Base-by-base conservation (phyloP, 2,797 vertebrate genomes). In the Anabacerthia variegaticeps region DNA sequence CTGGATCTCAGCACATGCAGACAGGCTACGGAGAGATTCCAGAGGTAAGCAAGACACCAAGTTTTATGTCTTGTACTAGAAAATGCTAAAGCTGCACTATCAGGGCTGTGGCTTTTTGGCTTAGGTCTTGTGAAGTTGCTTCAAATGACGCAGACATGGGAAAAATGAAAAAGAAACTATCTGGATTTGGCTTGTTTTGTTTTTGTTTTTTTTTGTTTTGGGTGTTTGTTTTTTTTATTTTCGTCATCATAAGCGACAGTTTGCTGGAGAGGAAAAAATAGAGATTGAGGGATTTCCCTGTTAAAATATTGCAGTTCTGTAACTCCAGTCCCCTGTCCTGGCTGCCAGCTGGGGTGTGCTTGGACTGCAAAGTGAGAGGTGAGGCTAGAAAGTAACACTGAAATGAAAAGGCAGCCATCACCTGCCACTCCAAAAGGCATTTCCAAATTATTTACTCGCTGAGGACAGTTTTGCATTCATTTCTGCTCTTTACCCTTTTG, bases 81-180 rank as follows among this genome's bases (percentile, higher is more conserved):
- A 63, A 48, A 7, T 8, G 37, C n/a, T 66, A 44, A 32, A 77
- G 41, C 5, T 34, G 21, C 7, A 34, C 12, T 14, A 15, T 27
- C 32, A 34, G 41, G 20, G 24, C 44, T 73, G 1, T 2, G 9
- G 18, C 15, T 34, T 89, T 71, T 44, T 28, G 4, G 12, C 4
- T 65, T 22, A 62, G 9, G 12, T 72, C 8, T 86, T 75, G 72
- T 32, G 10, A 19, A 39, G 7, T 41, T 72, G 28, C 39, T 75
- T 84, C 55, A 69, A 46, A 6, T 12, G 14, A 24, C 6, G 21
- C 5, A 10, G 36, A 18, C 0, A 0, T 0, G 22, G 36, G 65
- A 4, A 19, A 67, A 90, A 18, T 5, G 16, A 62, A 84, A 83
- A 41, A 63, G 37, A 74, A 83, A 49, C n/a, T 6, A 9, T 12